Percentiles rank a stretch among this genome's conserved stretches.
phyloP scores from a whole-genome alignment of 2,888 invertebrate genomes.

The Allacma fusca region DNA sequence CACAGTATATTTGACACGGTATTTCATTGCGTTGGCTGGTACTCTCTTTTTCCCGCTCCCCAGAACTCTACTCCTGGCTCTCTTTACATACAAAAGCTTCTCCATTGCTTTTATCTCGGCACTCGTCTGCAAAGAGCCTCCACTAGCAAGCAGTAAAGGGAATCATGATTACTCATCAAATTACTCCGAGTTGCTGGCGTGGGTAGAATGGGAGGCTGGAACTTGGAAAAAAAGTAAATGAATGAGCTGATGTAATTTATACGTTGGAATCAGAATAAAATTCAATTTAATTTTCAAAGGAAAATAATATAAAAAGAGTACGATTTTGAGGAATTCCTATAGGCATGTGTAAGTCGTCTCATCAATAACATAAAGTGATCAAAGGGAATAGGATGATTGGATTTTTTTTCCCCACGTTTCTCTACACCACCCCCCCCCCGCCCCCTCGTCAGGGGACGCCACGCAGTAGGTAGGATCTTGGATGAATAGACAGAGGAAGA shows the following conservation, averaged over 20 bases:
- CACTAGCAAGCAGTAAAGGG: no score
- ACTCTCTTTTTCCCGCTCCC: no score
- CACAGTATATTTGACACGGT: not conserved
- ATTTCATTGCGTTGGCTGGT: not conserved
- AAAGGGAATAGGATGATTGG: constrained; percentile 16
- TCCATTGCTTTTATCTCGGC: no score
- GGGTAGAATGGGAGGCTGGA: not conserved
- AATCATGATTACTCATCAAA: no score
- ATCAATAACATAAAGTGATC: constrained; percentile 1
- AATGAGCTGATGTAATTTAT: not conserved
- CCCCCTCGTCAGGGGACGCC: no score
- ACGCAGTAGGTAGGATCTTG: no score
- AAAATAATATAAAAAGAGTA: not conserved
- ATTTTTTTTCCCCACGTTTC: not conserved
- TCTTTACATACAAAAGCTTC: no score
- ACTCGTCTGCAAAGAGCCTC: no score
- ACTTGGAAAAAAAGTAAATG: not conserved
- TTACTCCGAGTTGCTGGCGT: no score
- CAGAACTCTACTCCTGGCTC: no score
- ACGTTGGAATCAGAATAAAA: constrained; percentile 16
- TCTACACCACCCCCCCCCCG: no score
- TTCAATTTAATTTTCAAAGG: constrained; percentile 16
- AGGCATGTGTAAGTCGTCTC: not conserved
- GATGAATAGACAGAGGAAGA: no score
- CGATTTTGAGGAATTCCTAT: not conserved